Conservation (phyloP, 2,113 vertebrate genomes). For the Perognathus longimembris region DNA sequence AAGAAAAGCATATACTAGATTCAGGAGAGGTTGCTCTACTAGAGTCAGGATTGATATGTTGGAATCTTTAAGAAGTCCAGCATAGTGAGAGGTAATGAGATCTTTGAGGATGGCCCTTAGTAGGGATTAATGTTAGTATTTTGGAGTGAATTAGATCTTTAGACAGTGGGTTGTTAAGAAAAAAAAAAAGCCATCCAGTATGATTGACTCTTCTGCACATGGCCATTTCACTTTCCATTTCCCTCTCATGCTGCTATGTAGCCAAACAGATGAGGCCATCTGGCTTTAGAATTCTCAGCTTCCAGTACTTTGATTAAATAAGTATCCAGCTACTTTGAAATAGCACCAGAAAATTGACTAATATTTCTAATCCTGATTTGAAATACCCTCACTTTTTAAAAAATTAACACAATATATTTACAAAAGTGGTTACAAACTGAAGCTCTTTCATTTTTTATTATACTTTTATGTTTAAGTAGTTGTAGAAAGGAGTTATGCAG, state of each 20-base stretch:
- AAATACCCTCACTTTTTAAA: background rate
- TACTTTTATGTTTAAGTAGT: background rate
- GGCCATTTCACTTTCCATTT: background rate
- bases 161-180: background rate
- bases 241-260: background rate
- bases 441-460: background rate
- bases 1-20: background rate
- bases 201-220: background rate
- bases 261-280: background rate
- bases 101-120: background rate
- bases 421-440: background rate
- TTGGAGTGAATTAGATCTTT: background rate
- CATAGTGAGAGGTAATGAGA: background rate
- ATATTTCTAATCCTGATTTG: background rate
- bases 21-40: background rate
- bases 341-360: background rate
- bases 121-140: background rate
- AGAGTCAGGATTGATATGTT: background rate
- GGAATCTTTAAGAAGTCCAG: background rate
- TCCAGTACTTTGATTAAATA: background rate
- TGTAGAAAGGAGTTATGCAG: too few relatives aligned
- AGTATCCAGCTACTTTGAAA: background rate
- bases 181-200: background rate
- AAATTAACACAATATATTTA: too few relatives aligned
- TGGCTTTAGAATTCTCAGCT: background rate